These are phyloP conservation scores for Fragum whitleyi DNA, from an alignment of 2,888 invertebrate genomes.

Conservation along the genomic window DNA sequence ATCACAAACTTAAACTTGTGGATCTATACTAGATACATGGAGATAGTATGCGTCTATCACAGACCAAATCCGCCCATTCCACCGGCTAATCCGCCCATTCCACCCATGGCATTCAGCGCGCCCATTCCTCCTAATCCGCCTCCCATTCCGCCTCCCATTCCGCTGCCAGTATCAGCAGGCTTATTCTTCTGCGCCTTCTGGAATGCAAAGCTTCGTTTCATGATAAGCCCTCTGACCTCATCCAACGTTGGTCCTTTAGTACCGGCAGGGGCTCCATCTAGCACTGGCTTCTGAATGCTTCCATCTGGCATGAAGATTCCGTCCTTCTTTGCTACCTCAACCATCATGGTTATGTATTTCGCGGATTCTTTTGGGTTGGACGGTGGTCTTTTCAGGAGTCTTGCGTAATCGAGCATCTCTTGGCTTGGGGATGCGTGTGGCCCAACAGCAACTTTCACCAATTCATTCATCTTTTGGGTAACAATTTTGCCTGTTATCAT, in stretches of 20 bases:
- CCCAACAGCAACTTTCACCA: background rate
- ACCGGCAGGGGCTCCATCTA: background rate
- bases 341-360: background rate
- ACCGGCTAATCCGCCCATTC: no score
- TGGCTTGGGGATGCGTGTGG: background rate
- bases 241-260: background rate
- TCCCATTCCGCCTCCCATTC: background rate
- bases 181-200: background rate
- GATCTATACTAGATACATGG: no score
- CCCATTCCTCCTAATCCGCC: background rate
- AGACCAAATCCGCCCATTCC: no score
- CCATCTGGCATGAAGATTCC: conserved; percentile 11
- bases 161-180: background rate
- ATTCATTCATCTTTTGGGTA: background rate
- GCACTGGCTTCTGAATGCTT: background rate
- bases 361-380: background rate
- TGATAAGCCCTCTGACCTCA: background rate
- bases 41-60: no score
- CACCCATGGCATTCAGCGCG: no score
- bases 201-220: background rate
- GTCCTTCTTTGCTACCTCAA: background rate
- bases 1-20: no score
- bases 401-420: background rate
- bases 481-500: background rate
- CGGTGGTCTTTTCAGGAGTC: background rate